These are phyloP conservation scores for Garra rufa DNA, from an alignment of 2,113 vertebrate genomes.

Conservation along the genomic window DNA sequence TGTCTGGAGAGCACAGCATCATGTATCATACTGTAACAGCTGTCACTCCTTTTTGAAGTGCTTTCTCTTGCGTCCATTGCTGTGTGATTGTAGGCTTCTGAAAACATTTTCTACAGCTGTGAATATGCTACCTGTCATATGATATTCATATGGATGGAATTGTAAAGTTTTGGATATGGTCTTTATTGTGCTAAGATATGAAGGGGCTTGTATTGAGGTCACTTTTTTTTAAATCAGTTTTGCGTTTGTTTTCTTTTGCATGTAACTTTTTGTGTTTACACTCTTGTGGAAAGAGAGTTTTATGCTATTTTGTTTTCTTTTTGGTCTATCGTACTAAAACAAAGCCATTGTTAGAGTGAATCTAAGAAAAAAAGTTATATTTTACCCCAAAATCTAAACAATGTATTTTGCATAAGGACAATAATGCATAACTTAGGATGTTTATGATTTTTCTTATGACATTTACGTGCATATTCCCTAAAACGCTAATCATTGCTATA, in stretches of 20 bases:
- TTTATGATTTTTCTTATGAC: neutral
- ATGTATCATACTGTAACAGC: constrained; percentile 32
- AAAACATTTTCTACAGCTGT: constrained; percentile 26
- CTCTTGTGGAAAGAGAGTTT: neutral
- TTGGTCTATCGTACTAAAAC: constrained; percentile 11
- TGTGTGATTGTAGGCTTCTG: constrained; percentile 21
- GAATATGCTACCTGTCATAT: constrained; percentile 49
- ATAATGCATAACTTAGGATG: neutral
- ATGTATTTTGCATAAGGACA: neutral
- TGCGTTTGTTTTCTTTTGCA: neutral
- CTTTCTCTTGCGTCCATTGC: constrained; percentile 16
- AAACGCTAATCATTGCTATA: neutral
- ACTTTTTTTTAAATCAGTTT: neutral
- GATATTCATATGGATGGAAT: constrained; percentile 55
- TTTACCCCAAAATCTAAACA: neutral
- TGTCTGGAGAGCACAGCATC: constrained; percentile 6
- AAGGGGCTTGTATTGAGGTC: constrained; percentile 11
- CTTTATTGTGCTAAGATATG: constrained; percentile 31
- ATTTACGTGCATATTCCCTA: neutral
- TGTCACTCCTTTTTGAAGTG: neutral
- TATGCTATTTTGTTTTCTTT: neutral
- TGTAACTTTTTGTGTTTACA: constrained; percentile 16
- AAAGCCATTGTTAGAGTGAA: neutral
- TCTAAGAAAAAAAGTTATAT: neutral
- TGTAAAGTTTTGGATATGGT: constrained; percentile 19